Conservation (phyloP, 2,113 vertebrate species). For the Phalacrocorax pelagicus region DNA sequence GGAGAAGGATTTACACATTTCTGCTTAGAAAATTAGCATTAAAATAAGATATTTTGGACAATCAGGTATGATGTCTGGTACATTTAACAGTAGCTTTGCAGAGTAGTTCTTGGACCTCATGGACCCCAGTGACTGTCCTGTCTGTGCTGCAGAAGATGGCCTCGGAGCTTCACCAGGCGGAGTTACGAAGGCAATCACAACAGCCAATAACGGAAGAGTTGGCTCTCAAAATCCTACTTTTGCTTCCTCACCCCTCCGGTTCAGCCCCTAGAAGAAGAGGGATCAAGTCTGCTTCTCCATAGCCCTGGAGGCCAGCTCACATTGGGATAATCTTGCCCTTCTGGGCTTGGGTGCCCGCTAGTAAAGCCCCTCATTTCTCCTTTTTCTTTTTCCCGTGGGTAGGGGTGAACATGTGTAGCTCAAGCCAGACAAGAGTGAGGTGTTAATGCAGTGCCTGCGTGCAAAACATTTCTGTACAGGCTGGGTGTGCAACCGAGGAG, state of each 20-base stretch:
- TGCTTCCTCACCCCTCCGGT: background rate
- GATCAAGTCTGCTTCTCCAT: background rate
- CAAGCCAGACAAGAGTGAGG: fast-evolving
- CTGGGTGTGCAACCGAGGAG: background rate
- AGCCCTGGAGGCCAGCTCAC: background rate
- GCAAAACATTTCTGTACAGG: background rate
- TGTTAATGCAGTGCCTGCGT: background rate
- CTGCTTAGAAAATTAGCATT: background rate
- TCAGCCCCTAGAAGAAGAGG: background rate
- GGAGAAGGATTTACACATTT: background rate
- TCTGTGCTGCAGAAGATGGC: background rate
- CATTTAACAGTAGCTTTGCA: background rate
- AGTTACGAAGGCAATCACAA: background rate
- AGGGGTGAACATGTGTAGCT: fast-evolving
- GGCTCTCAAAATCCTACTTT: background rate
- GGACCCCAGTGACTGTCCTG: background rate
- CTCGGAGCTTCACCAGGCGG: background rate
- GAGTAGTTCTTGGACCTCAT: background rate
- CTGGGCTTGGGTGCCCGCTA: background rate
- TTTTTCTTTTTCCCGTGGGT: background rate
- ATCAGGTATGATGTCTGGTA: background rate
- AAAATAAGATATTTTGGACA: background rate
- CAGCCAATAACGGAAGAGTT: background rate
- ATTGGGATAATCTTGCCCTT: background rate
- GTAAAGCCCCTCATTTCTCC: background rate